These are phyloP conservation scores for Theretra japonica DNA, from an alignment of 2,888 invertebrate genomes.

Conservation along the genomic window DNA sequence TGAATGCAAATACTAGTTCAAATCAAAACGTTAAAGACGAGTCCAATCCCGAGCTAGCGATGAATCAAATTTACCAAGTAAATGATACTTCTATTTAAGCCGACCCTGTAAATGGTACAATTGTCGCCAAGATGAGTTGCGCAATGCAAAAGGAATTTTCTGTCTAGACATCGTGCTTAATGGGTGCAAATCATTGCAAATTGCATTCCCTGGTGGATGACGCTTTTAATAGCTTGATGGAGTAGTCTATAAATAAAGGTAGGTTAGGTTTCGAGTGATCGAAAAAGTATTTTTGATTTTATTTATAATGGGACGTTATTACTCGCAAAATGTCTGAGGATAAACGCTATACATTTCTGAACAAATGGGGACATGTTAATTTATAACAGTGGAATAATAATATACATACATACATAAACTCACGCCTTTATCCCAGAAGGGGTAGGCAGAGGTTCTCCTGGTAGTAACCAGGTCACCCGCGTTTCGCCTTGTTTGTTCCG, in stretches of 20 bases:
- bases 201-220: conserved; percentile 68
- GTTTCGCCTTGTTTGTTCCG: too few relatives aligned
- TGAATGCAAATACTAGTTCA: neutral
- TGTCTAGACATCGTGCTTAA: conserved; percentile 71
- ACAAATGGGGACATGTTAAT: too few relatives aligned
- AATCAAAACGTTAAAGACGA: conserved; percentile 14
- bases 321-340: too few relatives aligned
- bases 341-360: too few relatives aligned
- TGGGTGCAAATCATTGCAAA: conserved; percentile 79
- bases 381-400: too few relatives aligned
- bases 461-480: too few relatives aligned
- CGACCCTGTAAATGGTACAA: conserved; percentile 35
- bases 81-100: conserved; percentile 28
- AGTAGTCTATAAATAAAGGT: neutral
- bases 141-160: conserved; percentile 71
- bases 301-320: too few relatives aligned
- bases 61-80: conserved; percentile 30
- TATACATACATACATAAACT: too few relatives aligned
- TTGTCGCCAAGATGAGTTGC: conserved; percentile 65
- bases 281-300: too few relatives aligned
- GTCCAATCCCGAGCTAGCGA: conserved; percentile 1
- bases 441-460: too few relatives aligned
- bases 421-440: too few relatives aligned
- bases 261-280: neutral
- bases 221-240: conserved; percentile 59